Percentiles rank a stretch among this genome's conserved stretches.
Conservation (phyloP, 1,140 invertebrate genomes). For the Panagrolaimus sp. region DNA sequence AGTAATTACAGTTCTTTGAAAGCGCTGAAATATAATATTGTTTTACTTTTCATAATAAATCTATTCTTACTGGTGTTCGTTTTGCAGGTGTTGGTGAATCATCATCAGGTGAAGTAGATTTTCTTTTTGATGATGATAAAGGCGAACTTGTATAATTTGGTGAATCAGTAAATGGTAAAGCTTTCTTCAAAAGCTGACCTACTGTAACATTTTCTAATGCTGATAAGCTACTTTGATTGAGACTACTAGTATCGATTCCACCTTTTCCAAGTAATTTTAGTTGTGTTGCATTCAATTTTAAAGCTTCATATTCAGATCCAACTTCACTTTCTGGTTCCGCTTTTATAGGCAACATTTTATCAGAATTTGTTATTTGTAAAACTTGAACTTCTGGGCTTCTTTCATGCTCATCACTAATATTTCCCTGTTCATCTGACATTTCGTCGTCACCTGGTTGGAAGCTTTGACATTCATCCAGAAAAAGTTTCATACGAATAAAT, state of each 20-base stretch:
- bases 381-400: slow-evolving; percentile 1
- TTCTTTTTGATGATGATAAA: background rate
- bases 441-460: slow-evolving; percentile 91
- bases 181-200: slow-evolving; percentile 4
- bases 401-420: background rate
- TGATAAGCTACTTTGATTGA: background rate
- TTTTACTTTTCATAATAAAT: background rate
- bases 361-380: background rate
- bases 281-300: background rate
- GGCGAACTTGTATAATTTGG: background rate
- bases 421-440: slow-evolving; percentile 69
- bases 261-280: background rate
- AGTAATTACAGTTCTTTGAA: slow-evolving; percentile 78
- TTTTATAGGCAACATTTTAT: background rate
- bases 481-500: slow-evolving; percentile 97
- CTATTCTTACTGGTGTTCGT: slow-evolving; percentile 33
- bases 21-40: slow-evolving; percentile 33
- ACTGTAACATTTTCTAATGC: slow-evolving; percentile 12
- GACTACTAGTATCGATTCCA: background rate
- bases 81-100: slow-evolving; percentile 23
- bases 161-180: slow-evolving; percentile 3
- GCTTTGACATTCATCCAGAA: slow-evolving; percentile 83
- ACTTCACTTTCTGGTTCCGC: slow-evolving; percentile 8
- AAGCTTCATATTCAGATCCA: background rate
- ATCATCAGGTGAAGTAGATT: slow-evolving; percentile 10